Base-by-base conservation (phyloP, 2,888 invertebrate genomes). In the Uropetala carovei region DNA sequence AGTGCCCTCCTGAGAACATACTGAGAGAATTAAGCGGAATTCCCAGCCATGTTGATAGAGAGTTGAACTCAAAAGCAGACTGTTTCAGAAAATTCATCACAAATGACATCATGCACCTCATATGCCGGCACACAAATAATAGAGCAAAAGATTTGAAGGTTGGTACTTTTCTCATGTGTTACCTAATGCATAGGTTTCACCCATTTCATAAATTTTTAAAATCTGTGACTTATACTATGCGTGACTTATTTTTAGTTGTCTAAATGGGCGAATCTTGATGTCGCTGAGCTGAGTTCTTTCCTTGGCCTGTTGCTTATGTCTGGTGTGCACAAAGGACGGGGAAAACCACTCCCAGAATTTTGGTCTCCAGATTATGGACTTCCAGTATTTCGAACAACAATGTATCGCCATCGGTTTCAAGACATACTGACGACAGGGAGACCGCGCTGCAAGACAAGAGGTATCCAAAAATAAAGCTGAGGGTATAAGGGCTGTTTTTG, bases 361-460 rank as follows among this genome's bases (percentile, higher is more conserved):
- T 82, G 81, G 81, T 82, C 22, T 82, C 30, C 81, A 82, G 81
- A 82, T 27, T 27, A 82, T 22, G 81, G 81, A 27, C 43, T 82
- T 30, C 81, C 81, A 82, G 4, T 82, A 82, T 82, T 82, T 82
- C 27, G 30, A 27, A 27, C 81, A 11, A 82, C 81, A 82, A 82
- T 30, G 81, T 82, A 27, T 82, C 30, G 81, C 27, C 81, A 82
- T 5, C 81, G 81, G 81, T 82, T 82, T 82, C 27, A 82, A 82
- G 27, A 82, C 27, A 82, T 82, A 30, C 27, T 82, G 13, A 30
- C 27, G 81, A 82, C 9, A 82, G 27, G 27, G 27, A 27, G 81
- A 7, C 9, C 43, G 16, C 11, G 13, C 30, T 22, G 81, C 22
- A 27, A 82, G 22, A 43, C 27, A 82, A 82, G 81, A 82, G 81